These are phyloP conservation scores for Bursaphelenchus okinawaensis DNA, from an alignment of 2,888 invertebrate species.

Conservation along the genomic window DNA sequence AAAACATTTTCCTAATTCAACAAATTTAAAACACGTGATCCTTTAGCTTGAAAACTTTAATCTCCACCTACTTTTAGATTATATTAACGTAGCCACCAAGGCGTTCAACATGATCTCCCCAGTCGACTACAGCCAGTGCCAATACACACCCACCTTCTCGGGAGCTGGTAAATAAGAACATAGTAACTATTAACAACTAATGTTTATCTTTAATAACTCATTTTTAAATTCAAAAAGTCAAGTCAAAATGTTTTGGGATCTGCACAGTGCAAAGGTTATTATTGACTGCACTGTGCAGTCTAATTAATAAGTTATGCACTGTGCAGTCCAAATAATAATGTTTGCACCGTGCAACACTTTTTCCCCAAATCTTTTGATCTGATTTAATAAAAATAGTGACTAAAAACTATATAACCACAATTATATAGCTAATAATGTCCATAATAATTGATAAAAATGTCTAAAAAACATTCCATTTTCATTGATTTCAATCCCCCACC, in stretches of 20 bases:
- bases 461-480: not conserved
- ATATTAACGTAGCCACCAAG: conserved; percentile 59
- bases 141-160: conserved; percentile 58
- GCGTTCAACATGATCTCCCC: conserved; percentile 59
- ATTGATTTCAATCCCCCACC: not conserved
- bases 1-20: conserved; percentile 4
- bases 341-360: no score
- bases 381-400: no score
- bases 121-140: conserved; percentile 58
- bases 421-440: no score
- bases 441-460: not conserved
- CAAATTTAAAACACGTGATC: not conserved
- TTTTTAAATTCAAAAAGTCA: not conserved
- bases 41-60: not conserved
- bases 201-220: no score
- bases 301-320: no score
- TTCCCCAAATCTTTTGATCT: no score
- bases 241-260: no score
- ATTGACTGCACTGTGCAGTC: no score
- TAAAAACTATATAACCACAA: no score
- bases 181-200: no score
- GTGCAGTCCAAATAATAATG: no score
- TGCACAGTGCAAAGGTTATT: no score
- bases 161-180: conserved; percentile 54
- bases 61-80: conserved; percentile 41